Base-by-base conservation (phyloP, 2,113 vertebrate genomes). In the Salvator merianae region DNA sequence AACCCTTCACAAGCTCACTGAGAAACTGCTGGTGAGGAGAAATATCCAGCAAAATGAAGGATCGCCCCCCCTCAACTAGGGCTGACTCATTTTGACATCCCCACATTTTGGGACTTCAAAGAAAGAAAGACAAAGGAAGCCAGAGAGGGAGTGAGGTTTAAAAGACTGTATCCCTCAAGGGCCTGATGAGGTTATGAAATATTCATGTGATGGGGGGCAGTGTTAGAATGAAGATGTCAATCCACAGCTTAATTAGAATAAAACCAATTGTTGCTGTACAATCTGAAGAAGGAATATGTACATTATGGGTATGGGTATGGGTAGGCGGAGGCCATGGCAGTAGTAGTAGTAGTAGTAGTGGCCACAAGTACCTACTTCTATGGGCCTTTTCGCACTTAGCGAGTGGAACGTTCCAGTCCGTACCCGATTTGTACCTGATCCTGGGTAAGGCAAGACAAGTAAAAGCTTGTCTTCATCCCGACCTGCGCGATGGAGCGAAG, bases 181-280 rank as follows among this genome's bases (percentile, higher is more conserved):
- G 32, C 53, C 84, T 88, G 70, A 32, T 85, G 36, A 38, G 34
- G 43, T 68, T 40, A 62, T 91, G 77, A 86, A 91, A 92, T 73
- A 91, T 92, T 92, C 70, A 85, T 88, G 36, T 32, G 65, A 30
- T 47, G 76, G 75, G 83, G 14, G 62, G 1, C 12, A 87, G 88
- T 87, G 86, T 87, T 24, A 84, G 28, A 62, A 3, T 81, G 78
- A 50, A 80, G 38, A 69, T 90, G 87, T 12, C 72, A 73, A 70
- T 86, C 73, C 7, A 24, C 73, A 55, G 55, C 40, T 63, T 79
- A 82, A 88, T 89, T 87, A 78, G 32, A 87, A 69, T 87, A 84
- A 92, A 89, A 91, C 80, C 69, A 71, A 59, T 81, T 80, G 90
- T 65, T 66, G 87, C 88, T 62, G 81, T 38, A 82, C 62, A 30